Conservation (phyloP, 2,113 vertebrate species). For the Sinocyclocheilus anophthalmus region DNA sequence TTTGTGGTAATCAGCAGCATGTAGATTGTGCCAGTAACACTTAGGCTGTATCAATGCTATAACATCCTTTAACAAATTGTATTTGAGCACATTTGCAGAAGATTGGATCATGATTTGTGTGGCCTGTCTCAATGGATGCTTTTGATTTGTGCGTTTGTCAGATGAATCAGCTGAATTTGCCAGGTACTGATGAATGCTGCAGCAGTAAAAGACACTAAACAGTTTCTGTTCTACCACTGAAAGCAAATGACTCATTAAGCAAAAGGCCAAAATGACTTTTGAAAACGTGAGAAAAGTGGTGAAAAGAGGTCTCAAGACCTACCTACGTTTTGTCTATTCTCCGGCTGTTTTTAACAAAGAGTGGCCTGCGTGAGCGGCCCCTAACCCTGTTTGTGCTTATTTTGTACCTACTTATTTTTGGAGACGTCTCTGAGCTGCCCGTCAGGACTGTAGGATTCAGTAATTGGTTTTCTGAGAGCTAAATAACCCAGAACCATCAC, state of each 20-base stretch:
- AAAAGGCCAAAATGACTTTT: background rate
- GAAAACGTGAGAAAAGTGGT: background rate
- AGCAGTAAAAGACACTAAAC: background rate
- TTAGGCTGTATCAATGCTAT: background rate
- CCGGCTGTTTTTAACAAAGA: background rate
- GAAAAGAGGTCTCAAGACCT: no score
- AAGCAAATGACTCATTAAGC: background rate
- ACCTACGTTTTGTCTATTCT: no score
- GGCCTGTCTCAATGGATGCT: background rate
- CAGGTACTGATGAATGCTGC: background rate
- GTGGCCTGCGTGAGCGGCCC: background rate
- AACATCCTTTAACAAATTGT: background rate
- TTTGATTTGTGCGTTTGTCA: background rate
- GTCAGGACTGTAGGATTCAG: background rate
- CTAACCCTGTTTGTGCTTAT: background rate
- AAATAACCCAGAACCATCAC: conserved; percentile 19
- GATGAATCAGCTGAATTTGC: background rate
- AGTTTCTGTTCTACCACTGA: background rate
- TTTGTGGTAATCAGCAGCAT: background rate
- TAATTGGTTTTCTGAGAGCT: conserved; percentile 22
- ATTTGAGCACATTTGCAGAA: background rate
- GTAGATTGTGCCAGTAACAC: background rate
- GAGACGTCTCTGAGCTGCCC: background rate
- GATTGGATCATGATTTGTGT: background rate
- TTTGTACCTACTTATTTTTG: conserved; percentile 3